Conservation (phyloP, 1,140 invertebrate genomes). For the Yoshiicerus persimilis region DNA sequence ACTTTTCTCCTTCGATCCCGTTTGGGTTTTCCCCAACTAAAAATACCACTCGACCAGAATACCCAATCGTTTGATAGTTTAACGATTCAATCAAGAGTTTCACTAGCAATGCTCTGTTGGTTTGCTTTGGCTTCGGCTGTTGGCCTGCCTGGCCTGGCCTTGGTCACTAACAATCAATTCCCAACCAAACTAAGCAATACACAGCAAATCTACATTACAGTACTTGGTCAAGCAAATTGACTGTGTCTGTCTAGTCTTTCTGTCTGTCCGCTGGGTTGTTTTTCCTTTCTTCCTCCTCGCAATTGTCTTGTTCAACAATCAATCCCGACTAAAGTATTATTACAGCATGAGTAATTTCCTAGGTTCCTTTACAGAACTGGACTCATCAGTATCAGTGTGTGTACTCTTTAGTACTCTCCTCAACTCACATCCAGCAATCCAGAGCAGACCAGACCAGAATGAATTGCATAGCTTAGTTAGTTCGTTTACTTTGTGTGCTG, state of each 20-base stretch:
- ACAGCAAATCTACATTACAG: neutral
- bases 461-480: neutral
- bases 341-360: slow-evolving; percentile 10
- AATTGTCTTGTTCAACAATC: slow-evolving; percentile 8
- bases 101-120: neutral
- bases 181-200: neutral
- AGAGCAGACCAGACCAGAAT: neutral
- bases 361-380: neutral
- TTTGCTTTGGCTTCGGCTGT: neutral
- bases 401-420: neutral
- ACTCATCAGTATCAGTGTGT: neutral
- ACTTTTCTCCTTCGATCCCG: neutral
- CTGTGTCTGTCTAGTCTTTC: slow-evolving; percentile 18
- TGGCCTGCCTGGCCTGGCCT: neutral
- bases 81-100: slow-evolving; percentile 17
- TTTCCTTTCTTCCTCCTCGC: neutral
- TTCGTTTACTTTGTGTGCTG: neutral
- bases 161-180: slow-evolving; percentile 13
- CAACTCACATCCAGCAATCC: neutral
- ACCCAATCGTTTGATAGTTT: neutral
- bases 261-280: neutral
- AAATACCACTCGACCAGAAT: slow-evolving; percentile 19
- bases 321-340: slow-evolving; percentile 20
- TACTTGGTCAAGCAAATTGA: slow-evolving; percentile 15
- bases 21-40: slow-evolving; percentile 19